phyloP scores from a whole-genome alignment of 1,140 invertebrate species.

The Prorops nasuta region DNA sequence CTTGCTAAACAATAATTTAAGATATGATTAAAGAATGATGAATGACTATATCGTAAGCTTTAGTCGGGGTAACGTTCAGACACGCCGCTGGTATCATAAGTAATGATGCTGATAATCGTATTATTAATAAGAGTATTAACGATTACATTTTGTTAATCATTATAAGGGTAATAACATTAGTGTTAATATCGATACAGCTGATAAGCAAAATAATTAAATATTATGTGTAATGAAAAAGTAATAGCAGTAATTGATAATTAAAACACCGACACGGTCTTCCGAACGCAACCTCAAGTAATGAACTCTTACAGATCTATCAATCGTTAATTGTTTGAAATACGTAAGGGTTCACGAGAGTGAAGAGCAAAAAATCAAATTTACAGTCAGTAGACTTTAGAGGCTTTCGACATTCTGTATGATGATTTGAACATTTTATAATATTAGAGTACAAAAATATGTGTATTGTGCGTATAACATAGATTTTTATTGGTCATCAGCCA shows the following conservation, averaged over 20 bases:
- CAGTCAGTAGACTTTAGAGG: conserved; percentile 14
- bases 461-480: conserved; percentile 20
- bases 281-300: conserved; percentile 40
- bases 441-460: conserved; percentile 38
- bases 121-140: conserved; percentile 9
- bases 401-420: background rate
- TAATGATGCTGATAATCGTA: background rate
- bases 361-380: background rate
- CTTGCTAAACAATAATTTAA: conserved; percentile 31
- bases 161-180: too few species aligned
- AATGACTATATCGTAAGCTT: conserved; percentile 28
- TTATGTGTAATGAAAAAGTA: conserved; percentile 14
- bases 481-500: background rate
- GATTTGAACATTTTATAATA: background rate
- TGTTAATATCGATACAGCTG: too few species aligned
- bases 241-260: conserved; percentile 18
- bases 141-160: too few species aligned
- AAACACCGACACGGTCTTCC: conserved; percentile 35
- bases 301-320: conserved; percentile 30
- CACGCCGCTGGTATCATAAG: conserved; percentile 14
- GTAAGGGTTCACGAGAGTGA: too few species aligned
- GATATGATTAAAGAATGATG: conserved; percentile 21
- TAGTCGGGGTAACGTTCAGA: conserved; percentile 39
- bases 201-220: too few species aligned
- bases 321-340: too few species aligned